Base-by-base conservation (phyloP, 2,797 vertebrate genomes). In the Danio jaintianensis region DNA sequence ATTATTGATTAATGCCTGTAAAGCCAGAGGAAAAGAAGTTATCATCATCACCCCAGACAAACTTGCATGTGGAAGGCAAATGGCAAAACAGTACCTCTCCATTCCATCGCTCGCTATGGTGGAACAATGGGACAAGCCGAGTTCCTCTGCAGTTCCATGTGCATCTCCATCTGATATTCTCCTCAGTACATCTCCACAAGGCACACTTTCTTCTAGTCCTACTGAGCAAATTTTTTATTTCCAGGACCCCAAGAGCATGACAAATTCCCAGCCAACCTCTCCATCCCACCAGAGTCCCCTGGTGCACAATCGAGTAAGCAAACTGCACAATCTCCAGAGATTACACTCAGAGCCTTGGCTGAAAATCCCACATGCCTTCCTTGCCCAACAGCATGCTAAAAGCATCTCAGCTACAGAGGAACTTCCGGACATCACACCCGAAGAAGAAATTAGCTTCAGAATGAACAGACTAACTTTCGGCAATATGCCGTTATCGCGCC, bases 11-110 rank as follows among this genome's bases (percentile, higher is more conserved):
- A 93, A 94, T 68, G 93, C 94, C n/a, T 98, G 96, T 89, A 96
- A 93, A 83, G 95, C 92, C 0, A 95, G 86, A 6, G 97, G 97
- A 0, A 98, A 98, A 79, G 97, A 98, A 67, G 96, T 98, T 45
- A 98, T 98, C 85, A 97, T 98, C 84, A 97, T 98, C 72, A 95
- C 94, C 0, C 95, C 91, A 0, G 94, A 95, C 22, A 94, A 89
- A 72, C 92, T 94, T 0, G 89, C 91, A 0, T 91, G 91, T 0
- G 96, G 95, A 50, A 92, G 88, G 62, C 92, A 94, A 73, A 93
- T 87, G 1, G 93, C 94, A 0, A 94, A 91, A 75, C 95, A 96
- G 87, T 95, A 95, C 86, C 90, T 96, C 55, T 94, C 94, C 1
- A 81, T 92, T 68, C 93, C 94, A 18, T 93, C 94, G 0, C 87